Evolutionary conservation across 1,140 invertebrate species (phyloP), one percentile per base, ranked within the genome.

Genomic region (Leptopilina clavipes): DNA sequence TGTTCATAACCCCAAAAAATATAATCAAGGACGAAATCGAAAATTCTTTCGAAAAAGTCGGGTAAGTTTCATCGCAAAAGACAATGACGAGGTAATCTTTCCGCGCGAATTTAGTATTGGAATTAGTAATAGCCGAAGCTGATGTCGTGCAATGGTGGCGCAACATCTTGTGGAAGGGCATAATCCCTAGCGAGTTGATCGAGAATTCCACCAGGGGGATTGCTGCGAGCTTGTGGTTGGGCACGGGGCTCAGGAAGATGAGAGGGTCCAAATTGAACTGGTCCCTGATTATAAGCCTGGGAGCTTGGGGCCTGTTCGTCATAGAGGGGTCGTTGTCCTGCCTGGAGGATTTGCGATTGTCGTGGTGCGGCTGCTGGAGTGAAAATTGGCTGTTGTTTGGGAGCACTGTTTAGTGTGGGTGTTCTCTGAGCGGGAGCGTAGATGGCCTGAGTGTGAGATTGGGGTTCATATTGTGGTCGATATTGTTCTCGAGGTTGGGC

Each of bases 111-210:
- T 11, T 5, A 65, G 11, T 65, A 7, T 70, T 70, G 11, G 43
- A 71, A 48, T 90, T 91, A 94, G 85, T 93, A 94, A 78, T 93
- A 93, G 82, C 95, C 94, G 82, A 96, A 96, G 74, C 94, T 94
- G 84, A 96, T 96, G 85, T 96, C 95, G 83, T 96, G 95, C 17
- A 95, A 88, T 0, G 95, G 92, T 2, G 93, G 91, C 11, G 94
- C 92, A 10, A 91, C 92, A 48, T 92, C 92, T 82, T 93, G 91
- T 0, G 95, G 95, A 18, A 96, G 87, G 12, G 95, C 93, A 83
- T 95, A 96, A 80, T 96, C 95, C 83, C 94, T 93, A 18, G 95
- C 93, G n/a, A 96, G 91, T 83, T 96, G 94, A 83, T 96, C 95
- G 17, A 96, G 89, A 84, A 96, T 92, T n/a, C 94, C 93, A 52